Conservation (phyloP, 2,888 invertebrate species). For the Himalopsyche tibetana region DNA sequence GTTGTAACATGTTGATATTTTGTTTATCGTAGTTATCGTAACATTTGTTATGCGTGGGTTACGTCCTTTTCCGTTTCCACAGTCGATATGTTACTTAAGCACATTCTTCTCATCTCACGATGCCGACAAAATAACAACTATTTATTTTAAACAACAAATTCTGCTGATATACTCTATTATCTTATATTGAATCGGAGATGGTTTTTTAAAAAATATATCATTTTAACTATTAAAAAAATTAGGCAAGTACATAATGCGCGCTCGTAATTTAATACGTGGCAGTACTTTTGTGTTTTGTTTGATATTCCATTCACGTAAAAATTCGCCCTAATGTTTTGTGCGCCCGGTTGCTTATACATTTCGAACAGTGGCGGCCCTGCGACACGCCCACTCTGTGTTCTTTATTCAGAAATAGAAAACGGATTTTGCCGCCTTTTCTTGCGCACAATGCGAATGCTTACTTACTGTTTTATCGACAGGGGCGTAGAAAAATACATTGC, state of each 20-base stretch:
- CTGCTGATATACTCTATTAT: too few relatives aligned
- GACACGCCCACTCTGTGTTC: constrained; percentile 42
- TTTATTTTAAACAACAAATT: too few relatives aligned
- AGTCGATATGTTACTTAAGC: too few relatives aligned
- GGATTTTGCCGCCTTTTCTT: constrained; percentile 40
- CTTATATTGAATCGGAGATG: too few relatives aligned
- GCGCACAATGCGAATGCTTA: neutral
- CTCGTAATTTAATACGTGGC: neutral
- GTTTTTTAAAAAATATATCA: too few relatives aligned
- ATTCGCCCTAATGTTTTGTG: constrained; percentile 28
- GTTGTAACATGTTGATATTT: too few relatives aligned
- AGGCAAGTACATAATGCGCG: neutral
- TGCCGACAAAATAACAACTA: too few relatives aligned
- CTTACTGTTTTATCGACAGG: neutral
- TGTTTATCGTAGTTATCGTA: too few relatives aligned
- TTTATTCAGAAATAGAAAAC: constrained; percentile 29
- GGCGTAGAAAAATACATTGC: neutral
- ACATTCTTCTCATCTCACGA: too few relatives aligned
- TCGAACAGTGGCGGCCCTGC: constrained; percentile 23
- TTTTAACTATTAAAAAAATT: too few relatives aligned
- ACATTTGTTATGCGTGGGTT: too few relatives aligned
- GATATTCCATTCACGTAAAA: constrained; percentile 27
- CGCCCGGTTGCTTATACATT: constrained; percentile 6
- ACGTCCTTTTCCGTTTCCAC: too few relatives aligned
- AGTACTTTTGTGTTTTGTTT: constrained; percentile 13